A percentile compares a stretch with the other conserved stretches of the same genome.
phyloP scores from a whole-genome alignment of 2,888 invertebrate genomes.

The Dryobotodes eremita region DNA sequence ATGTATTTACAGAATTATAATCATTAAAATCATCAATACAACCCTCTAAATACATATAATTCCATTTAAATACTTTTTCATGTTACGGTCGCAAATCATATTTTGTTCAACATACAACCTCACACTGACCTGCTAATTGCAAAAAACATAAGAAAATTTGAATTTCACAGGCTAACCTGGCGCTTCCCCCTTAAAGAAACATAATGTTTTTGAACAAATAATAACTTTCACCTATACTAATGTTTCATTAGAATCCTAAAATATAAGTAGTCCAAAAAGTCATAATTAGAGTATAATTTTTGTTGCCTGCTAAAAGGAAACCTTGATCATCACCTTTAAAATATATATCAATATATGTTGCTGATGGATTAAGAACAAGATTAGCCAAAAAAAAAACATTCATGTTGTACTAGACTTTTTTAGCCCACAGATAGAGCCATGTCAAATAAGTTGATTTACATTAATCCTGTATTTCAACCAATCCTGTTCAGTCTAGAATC shows the following conservation, averaged over 20 bases:
- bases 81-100: no score
- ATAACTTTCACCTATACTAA: background rate
- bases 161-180: no score
- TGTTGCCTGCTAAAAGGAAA: background rate
- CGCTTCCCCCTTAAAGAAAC: no score
- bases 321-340: background rate
- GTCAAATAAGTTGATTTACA: background rate
- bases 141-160: no score
- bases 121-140: no score
- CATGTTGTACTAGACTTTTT: no score
- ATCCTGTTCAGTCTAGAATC: background rate
- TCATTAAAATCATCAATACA: no score
- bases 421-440: background rate
- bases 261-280: background rate
- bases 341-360: background rate
- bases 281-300: background rate
- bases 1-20: no score
- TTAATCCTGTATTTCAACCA: background rate
- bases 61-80: no score
- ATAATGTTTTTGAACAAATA: background rate
- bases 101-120: no score
- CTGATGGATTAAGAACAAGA: background rate
- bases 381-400: background rate
- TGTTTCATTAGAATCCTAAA: background rate
- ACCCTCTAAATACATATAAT: no score